A percentile compares a stretch with the other conserved stretches of the same genome.
These are phyloP conservation scores for Cylas formicarius DNA, from an alignment of 1,140 invertebrate genomes.

Conservation along the genomic window DNA sequence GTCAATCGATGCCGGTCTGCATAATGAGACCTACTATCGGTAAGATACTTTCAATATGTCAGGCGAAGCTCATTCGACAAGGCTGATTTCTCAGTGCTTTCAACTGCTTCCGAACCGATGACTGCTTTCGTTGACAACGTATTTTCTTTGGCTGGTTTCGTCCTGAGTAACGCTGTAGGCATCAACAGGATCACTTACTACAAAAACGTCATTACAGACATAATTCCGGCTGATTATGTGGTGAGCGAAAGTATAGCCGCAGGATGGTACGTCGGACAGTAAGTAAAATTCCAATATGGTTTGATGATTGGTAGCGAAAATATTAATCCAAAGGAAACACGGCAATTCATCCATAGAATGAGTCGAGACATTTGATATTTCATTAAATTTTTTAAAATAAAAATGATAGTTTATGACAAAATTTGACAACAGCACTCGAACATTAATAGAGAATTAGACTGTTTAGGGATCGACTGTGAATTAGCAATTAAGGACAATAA, in stretches of 20 bases:
- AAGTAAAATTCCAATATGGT: neutral
- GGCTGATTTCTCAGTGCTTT: constrained; percentile 50
- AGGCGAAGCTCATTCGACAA: neutral
- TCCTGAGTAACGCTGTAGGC: constrained; percentile 52
- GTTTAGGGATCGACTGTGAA: too few relatives aligned
- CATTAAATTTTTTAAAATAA: too few relatives aligned
- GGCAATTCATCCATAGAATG: too few relatives aligned
- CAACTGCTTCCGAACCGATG: constrained; percentile 61
- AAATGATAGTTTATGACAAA: neutral
- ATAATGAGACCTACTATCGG: constrained; percentile 55
- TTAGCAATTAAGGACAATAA: too few relatives aligned
- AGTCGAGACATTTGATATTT: too few relatives aligned
- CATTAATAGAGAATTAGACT: too few relatives aligned
- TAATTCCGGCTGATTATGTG: constrained; percentile 72
- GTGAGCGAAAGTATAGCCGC: constrained; percentile 68
- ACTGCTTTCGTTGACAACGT: constrained; percentile 75
- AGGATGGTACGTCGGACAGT: constrained; percentile 52
- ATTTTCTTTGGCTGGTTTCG: constrained; percentile 63
- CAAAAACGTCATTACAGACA: constrained; percentile 52
- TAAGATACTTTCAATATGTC: constrained; percentile 29
- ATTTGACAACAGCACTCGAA: too few relatives aligned
- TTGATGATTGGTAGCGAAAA: too few relatives aligned
- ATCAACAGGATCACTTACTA: constrained; percentile 58
- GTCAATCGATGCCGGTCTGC: constrained; percentile 48
- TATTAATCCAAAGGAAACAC: too few relatives aligned